Percentiles rank a stretch among this genome's conserved stretches.
Evolutionary conservation across 2,888 invertebrate genomes (phyloP).

Genomic region (Nephrotoma flavescens): DNA sequence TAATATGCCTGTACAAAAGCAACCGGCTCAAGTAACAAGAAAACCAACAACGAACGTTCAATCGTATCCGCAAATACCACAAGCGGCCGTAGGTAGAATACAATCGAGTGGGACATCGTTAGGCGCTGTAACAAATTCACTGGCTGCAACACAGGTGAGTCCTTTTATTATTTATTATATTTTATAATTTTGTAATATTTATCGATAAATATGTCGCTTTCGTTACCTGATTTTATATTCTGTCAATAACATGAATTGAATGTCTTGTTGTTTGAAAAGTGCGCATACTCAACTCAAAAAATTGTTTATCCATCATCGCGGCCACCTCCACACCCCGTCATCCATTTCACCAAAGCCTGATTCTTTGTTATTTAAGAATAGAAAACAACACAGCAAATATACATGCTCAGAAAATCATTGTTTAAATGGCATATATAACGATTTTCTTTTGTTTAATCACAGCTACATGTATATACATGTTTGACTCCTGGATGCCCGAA

Average conservation of each 20-base stretch:
- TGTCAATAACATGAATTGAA: background rate
- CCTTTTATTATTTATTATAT: background rate
- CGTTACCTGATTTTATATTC: background rate
- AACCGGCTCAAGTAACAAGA: conserved; percentile 21
- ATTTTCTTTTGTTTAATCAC: background rate
- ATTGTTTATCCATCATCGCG: background rate
- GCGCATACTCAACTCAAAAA: background rate
- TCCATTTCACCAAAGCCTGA: background rate
- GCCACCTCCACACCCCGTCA: background rate
- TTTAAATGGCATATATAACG: background rate
- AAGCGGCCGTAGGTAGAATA: conserved; percentile 16
- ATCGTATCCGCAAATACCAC: conserved; percentile 8
- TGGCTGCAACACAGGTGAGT: conserved; percentile 27
- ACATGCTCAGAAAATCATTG: background rate
- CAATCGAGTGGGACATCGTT: conserved; percentile 10
- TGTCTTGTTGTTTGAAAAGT: background rate
- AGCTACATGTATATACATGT: too few relatives aligned
- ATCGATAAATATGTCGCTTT: background rate
- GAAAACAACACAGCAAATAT: background rate
- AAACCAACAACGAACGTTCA: conserved; percentile 8
- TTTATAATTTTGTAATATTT: background rate
- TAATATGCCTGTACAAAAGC: conserved; percentile 11
- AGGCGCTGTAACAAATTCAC: conserved; percentile 21
- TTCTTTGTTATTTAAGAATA: background rate
- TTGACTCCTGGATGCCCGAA: too few relatives aligned